Evolutionary conservation across 2,888 invertebrate genomes (phyloP), one percentile per base, ranked within the genome.

Genomic region (Tenthredo notha): DNA sequence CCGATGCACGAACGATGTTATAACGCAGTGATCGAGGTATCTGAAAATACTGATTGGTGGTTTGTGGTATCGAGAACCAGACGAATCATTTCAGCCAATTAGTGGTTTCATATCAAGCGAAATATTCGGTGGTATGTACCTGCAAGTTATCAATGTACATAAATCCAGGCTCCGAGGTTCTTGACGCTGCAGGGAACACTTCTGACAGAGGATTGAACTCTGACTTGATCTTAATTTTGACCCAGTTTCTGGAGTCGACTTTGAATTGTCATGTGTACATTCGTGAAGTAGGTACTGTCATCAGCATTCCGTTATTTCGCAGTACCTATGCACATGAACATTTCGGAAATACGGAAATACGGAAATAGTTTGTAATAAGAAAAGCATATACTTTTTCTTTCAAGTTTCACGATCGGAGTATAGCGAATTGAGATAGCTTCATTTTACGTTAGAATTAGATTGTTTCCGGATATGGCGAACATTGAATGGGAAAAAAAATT

Each of bases 1-100:
- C 61, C 58, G 61, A 7, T 61, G 61, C 58, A 80, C 80, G 37
- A 80, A 80, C 58, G 80, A n/a, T 61, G 18, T 3, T 33, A 67
- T 33, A 33, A 67, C 67, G 40, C 37, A n/a, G 61, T 80, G 80
- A 12, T 40, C 61, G 40, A 80, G 58, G 40, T 37, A 12, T 61
- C 43, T 21, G 40, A 33, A 29, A 37, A 43, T 83, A 50, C 83
- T 83, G 83, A 83, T 83, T 83, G 83, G 83, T 83, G 83, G 83
- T 83, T 67, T 67, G 83, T 18, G 83, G 83, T 33, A 40, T 21
- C 29, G 67, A 15, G 29, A 33, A 43, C 70, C 83, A 25, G 47
- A 47, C 67, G 33, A 67, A 83, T 70, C 29, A 67, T 61, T 67
- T 6, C 43, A 40, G 47, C 83, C 50, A 83, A 83, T 83, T 70